phyloP scores from a whole-genome alignment of 2,888 invertebrate species.

The Epsilonema sp. region DNA sequence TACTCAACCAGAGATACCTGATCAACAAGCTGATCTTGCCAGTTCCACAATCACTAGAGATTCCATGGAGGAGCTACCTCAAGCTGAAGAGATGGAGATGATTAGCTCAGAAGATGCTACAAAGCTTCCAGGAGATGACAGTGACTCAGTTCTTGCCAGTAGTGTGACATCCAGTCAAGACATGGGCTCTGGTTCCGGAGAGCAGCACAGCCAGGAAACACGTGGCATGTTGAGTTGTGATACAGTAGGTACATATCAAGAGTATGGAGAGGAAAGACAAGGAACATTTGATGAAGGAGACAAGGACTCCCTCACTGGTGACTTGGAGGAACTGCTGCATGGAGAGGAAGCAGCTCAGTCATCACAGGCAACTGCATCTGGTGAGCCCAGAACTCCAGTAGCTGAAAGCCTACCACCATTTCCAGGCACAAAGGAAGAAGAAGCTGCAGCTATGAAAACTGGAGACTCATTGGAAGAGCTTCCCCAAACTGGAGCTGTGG shows the following conservation, averaged over 20 bases:
- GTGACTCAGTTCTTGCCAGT: slow-evolving; percentile 9
- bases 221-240: slow-evolving; percentile 20
- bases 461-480: no score
- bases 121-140: background rate
- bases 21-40: background rate
- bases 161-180: slow-evolving; percentile 16
- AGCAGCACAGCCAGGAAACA: slow-evolving; percentile 16
- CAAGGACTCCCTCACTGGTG: slow-evolving; percentile 21
- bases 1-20: background rate
- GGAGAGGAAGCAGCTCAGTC: background rate
- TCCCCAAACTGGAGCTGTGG: no score
- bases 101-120: background rate
- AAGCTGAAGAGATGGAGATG: background rate
- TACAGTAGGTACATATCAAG: slow-evolving; percentile 19
- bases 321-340: slow-evolving; percentile 14
- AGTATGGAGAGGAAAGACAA: slow-evolving; percentile 9
- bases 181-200: slow-evolving; percentile 11
- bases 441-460: no score
- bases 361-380: background rate
- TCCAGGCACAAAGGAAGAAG: no score
- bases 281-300: slow-evolving; percentile 19
- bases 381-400: slow-evolving; percentile 4
- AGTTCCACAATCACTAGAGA: background rate
- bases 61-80: no score
- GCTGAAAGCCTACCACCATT: background rate